These are phyloP conservation scores for Sterna hirundo DNA, from an alignment of 2,113 vertebrate genomes.

Conservation along the genomic window DNA sequence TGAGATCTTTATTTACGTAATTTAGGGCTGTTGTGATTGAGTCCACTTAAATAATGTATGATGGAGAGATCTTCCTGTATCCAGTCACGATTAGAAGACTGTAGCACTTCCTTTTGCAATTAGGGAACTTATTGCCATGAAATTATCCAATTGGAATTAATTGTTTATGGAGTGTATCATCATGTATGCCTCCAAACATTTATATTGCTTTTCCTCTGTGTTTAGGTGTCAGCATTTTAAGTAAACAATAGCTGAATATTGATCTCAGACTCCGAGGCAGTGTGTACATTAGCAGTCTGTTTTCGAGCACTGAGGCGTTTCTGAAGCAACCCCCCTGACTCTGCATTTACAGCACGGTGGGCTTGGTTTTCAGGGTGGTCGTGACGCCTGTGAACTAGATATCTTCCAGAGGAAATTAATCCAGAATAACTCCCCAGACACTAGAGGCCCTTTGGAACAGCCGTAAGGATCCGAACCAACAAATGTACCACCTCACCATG, in stretches of 20 bases:
- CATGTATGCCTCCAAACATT: background rate
- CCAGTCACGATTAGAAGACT: background rate
- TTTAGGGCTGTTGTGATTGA: background rate
- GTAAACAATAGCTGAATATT: background rate
- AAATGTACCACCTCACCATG: background rate
- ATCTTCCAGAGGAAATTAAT: background rate
- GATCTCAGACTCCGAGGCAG: background rate
- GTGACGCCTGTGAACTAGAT: rapidly evolving
- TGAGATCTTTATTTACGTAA: background rate
- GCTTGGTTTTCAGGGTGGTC: background rate
- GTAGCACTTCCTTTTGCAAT: background rate
- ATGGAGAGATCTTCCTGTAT: background rate
- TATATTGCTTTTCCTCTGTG: background rate
- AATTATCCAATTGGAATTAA: slow-evolving; percentile 12
- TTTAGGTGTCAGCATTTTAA: slow-evolving; percentile 7
- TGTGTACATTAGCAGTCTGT: background rate
- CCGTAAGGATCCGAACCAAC: background rate
- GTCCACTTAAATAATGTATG: background rate
- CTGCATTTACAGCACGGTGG: background rate
- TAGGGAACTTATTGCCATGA: background rate
- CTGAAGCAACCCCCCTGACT: background rate
- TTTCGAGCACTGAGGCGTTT: background rate
- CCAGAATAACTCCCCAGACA: background rate
- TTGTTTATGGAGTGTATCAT: background rate
- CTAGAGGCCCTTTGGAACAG: background rate